Base-by-base conservation (phyloP, 2,888 invertebrate genomes). In the Lagria hirta region DNA sequence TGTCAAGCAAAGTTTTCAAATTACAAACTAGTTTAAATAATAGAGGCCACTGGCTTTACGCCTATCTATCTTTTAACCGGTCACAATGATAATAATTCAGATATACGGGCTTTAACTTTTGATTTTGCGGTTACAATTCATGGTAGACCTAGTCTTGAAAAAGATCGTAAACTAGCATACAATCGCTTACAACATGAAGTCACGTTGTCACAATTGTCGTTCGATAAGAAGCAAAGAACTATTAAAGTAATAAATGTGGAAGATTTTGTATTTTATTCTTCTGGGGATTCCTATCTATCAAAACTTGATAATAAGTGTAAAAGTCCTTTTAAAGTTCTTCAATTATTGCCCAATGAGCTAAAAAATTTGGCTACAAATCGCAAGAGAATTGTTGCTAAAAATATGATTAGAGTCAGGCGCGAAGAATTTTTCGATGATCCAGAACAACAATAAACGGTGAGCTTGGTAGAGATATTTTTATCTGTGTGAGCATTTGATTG, bases 231-330 rank as follows among this genome's bases (percentile, higher is more conserved):
- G 2, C 28, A 43, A 22, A 28, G 50, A 29, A 29, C 11, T 14
- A 47, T 47, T 22, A 46, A 34, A 37, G 24, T n/a, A 4, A 23
- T 48, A 7, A 18, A 32, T 11, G 41, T 48, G 8, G 43, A 48
- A 17, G 48, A 52, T 29, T 38, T 42, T 21, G 44, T 52, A 3
- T 52, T 38, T 34, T 41, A 48, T 28, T 48, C 49, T n/a, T 46
- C 45, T 7, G 46, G 46, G 4, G 42, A 52, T 33, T 30, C 34
- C n/a, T 42, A 45, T 18, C 23, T 45, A 8, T 34, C 45, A 6
- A 51, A 49, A 27, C 22, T 53, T 8, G 43, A 46, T 28, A 10
- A 27, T 2, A 48, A 33, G 43, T 51, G 47, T 20, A 44, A 51
- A 24, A 43, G 48, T 11, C 46, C 49, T 8, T 52, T 52, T 16